These are phyloP conservation scores for Phrynocephalus guinanensis DNA, from an alignment of 2,797 vertebrate species.

Conservation along the genomic window DNA sequence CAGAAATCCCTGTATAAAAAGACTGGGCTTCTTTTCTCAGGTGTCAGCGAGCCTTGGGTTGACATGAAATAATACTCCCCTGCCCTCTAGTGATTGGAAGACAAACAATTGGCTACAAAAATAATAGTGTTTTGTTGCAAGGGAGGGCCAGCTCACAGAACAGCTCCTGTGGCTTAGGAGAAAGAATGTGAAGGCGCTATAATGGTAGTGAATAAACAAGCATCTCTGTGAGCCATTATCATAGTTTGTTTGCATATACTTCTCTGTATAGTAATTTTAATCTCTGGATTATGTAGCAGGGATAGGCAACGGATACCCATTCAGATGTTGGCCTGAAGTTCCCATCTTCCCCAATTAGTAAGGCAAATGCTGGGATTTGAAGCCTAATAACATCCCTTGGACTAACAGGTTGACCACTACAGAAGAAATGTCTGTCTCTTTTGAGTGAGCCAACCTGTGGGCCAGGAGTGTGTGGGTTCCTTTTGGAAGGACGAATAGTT, in stretches of 20 bases:
- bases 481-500: background rate
- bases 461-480: background rate
- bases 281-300: background rate
- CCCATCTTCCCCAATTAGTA: background rate
- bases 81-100: background rate
- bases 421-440: background rate
- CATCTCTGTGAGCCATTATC: background rate
- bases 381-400: background rate
- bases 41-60: background rate
- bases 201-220: background rate
- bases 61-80: background rate
- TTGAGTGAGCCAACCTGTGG: background rate
- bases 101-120: background rate
- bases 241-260: background rate
- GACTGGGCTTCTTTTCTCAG: too few relatives aligned
- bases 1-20: too few relatives aligned
- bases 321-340: background rate
- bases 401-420: background rate
- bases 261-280: background rate
- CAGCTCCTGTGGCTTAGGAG: background rate
- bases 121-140: background rate
- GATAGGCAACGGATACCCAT: background rate
- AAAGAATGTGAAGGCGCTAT: background rate
- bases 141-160: background rate
- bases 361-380: background rate